Evolutionary conservation across 2,888 invertebrate species (phyloP).

Genomic region (Drosophila falleni): DNA sequence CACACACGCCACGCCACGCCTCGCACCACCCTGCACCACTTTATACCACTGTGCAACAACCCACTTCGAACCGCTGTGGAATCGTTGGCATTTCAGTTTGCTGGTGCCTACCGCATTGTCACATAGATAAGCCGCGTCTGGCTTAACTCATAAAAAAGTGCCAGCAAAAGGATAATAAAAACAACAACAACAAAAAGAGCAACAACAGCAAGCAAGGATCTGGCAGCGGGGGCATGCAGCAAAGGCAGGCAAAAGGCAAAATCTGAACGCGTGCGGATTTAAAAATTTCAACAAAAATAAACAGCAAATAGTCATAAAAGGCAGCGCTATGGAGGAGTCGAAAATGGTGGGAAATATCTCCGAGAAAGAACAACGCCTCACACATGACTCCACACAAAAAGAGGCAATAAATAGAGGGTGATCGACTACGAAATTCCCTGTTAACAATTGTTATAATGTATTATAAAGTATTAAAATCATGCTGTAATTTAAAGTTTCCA

Average conservation of each 20-base stretch:
- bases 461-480: too few species aligned
- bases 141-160: conserved; percentile 82
- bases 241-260: conserved; percentile 34
- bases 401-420: background rate
- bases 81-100: conserved; percentile 37
- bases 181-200: conserved; percentile 36
- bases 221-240: conserved; percentile 3
- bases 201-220: conserved; percentile 15
- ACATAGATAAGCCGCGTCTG: conserved; percentile 82
- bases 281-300: conserved; percentile 77
- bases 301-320: conserved; percentile 61
- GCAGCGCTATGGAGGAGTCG: conserved; percentile 34
- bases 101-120: conserved; percentile 79
- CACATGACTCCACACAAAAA: conserved; percentile 61
- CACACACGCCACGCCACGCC: conserved; percentile 40
- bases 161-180: conserved; percentile 80
- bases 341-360: conserved; percentile 65
- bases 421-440: background rate
- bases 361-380: conserved; percentile 45
- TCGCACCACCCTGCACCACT: background rate
- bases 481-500: background rate
- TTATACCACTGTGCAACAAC: background rate
- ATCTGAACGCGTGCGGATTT: conserved; percentile 77
- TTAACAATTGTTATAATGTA: background rate
- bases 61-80: conserved; percentile 7